Conservation (phyloP, 2,797 vertebrate species). For the Danio kyathit region DNA sequence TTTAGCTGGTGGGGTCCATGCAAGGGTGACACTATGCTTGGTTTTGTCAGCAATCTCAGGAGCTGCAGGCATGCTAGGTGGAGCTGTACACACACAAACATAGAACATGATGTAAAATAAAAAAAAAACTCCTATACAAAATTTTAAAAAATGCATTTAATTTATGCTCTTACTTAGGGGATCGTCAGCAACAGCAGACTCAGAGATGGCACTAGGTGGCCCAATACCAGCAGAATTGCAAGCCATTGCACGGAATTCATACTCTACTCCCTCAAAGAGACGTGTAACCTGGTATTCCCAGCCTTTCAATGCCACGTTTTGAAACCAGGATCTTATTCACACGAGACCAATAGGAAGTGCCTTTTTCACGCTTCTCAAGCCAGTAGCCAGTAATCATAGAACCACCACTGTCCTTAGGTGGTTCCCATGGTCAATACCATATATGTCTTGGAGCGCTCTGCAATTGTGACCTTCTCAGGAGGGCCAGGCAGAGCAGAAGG, state of each 20-base stretch:
- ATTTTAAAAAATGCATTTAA: background rate
- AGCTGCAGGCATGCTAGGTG: slow-evolving; percentile 92
- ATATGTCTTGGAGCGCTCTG: slow-evolving; percentile 86
- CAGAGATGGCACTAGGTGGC: slow-evolving; percentile 93
- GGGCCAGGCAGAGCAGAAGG: slow-evolving; percentile 94
- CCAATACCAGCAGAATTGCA: slow-evolving; percentile 92
- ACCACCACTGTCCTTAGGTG: slow-evolving; percentile 90
- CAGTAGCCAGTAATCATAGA: slow-evolving; percentile 94
- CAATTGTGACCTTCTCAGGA: slow-evolving; percentile 90
- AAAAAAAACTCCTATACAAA: background rate
- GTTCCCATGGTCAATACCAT: slow-evolving; percentile 95
- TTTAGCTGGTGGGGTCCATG: slow-evolving; percentile 91
- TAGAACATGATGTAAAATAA: background rate
- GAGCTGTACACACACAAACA: slow-evolving; percentile 77
- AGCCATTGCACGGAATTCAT: slow-evolving; percentile 96
- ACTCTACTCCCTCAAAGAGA: slow-evolving; percentile 91
- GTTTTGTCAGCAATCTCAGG: slow-evolving; percentile 93
- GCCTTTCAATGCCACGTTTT: slow-evolving; percentile 89
- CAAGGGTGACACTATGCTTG: slow-evolving; percentile 88
- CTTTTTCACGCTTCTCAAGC: slow-evolving; percentile 95
- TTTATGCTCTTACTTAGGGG: slow-evolving; percentile 88
- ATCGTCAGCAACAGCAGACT: slow-evolving; percentile 90
- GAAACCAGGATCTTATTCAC: slow-evolving; percentile 89
- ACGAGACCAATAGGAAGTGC: slow-evolving; percentile 90
- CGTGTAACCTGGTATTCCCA: slow-evolving; percentile 87